Conservation (phyloP, 2,113 vertebrate genomes). For the Cyprinodon tularosa region DNA sequence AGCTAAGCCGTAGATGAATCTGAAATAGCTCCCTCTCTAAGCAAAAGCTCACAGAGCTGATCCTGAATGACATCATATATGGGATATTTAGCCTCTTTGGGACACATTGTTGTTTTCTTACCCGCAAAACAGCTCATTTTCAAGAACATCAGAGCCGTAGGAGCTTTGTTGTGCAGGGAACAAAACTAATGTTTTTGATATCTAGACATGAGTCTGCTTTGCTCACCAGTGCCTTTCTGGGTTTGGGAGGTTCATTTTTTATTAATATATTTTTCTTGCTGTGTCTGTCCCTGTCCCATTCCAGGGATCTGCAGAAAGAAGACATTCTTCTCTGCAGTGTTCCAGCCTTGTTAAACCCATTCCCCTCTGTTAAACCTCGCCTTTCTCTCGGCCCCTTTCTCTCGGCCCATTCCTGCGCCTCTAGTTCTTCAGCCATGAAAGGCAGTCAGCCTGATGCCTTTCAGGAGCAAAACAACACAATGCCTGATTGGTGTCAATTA, state of each 20-base stretch:
- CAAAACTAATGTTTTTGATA: conserved; percentile 24
- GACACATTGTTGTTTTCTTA: conserved; percentile 25
- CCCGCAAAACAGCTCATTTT: conserved; percentile 8
- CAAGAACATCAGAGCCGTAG: conserved; percentile 23
- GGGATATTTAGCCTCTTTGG: conserved; percentile 6
- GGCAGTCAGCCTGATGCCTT: conserved; percentile 23
- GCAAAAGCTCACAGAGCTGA: conserved; percentile 6
- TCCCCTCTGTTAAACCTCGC: conserved; percentile 28
- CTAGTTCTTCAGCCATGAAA: conserved; percentile 31
- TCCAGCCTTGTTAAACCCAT: conserved; percentile 56
- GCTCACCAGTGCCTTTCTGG: neutral
- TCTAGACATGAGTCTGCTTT: conserved; percentile 27
- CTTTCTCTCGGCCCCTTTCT: conserved; percentile 41
- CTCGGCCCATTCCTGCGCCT: conserved; percentile 5
- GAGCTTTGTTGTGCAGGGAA: conserved; percentile 13
- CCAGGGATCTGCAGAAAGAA: conserved; percentile 50
- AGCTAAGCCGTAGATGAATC: neutral
- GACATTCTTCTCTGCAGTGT: conserved; percentile 56
- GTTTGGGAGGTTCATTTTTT: neutral
- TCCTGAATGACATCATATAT: conserved; percentile 29
- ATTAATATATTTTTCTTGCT: neutral
- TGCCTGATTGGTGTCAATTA: conserved; percentile 23
- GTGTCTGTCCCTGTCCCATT: conserved; percentile 50
- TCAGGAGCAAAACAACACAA: conserved; percentile 24
- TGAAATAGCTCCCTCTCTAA: neutral